phyloP scores from a whole-genome alignment of 2,888 invertebrate species.

The Parasteatoda lunata region DNA sequence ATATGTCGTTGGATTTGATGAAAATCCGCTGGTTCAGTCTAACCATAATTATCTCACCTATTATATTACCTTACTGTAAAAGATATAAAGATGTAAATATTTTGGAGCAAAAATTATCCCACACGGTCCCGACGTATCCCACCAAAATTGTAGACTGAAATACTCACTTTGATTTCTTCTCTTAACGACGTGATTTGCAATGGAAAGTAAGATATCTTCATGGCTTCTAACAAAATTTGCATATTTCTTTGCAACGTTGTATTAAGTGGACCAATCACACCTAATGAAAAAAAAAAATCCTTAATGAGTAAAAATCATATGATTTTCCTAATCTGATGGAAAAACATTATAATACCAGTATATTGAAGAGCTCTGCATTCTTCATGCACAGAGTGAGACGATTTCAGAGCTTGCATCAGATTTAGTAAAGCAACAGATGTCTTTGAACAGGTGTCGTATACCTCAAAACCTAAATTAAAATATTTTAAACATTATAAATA shows the following conservation, averaged over 20 bases:
- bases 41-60: too few relatives aligned
- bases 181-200: slow-evolving; percentile 28
- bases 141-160: neutral
- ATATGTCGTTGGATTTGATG: too few relatives aligned
- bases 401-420: slow-evolving; percentile 31
- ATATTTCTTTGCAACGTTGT: slow-evolving; percentile 21
- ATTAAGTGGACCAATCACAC: slow-evolving; percentile 57
- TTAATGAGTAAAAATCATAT: neutral
- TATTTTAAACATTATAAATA: neutral
- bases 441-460: slow-evolving; percentile 59
- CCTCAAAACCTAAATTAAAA: slow-evolving; percentile 45
- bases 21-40: too few relatives aligned
- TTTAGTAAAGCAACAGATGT: slow-evolving; percentile 11
- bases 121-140: too few relatives aligned
- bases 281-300: slow-evolving; percentile 18
- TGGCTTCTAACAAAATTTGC: slow-evolving; percentile 17
- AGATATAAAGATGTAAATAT: too few relatives aligned
- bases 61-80: too few relatives aligned
- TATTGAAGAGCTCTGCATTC: neutral
- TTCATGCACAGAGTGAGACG: too few relatives aligned
- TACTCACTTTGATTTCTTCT: slow-evolving; percentile 52
- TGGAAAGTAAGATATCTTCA: slow-evolving; percentile 41
- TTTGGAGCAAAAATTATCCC: too few relatives aligned
- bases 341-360: neutral
- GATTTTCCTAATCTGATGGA: neutral